phyloP scores from a whole-genome alignment of 2,113 vertebrate genomes.

The Phoenicopterus ruber region DNA sequence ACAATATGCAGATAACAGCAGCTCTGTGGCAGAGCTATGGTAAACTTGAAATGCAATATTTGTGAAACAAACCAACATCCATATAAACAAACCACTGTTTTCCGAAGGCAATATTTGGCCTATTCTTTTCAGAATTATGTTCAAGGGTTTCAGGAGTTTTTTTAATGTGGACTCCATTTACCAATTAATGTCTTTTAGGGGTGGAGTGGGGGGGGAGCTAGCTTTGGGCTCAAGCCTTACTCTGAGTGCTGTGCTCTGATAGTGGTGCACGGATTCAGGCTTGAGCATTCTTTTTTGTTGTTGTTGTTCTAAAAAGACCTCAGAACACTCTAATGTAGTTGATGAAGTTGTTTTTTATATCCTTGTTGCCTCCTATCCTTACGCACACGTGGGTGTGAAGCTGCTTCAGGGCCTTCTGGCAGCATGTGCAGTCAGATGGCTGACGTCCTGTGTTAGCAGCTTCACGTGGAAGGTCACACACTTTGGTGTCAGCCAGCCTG shows the following conservation, averaged over 20 bases:
- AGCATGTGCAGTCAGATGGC: not conserved
- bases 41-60: not conserved
- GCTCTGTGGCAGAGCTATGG: not conserved
- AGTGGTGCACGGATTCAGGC: not conserved
- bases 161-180: not conserved
- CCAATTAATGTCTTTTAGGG: not conserved
- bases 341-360: not conserved
- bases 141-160: not conserved
- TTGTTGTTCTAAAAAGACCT: not conserved
- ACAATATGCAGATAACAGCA: not conserved
- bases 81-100: not conserved
- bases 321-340: not conserved
- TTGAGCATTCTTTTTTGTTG: not conserved
- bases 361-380: not conserved
- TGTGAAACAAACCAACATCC: not conserved
- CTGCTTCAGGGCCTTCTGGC: not conserved
- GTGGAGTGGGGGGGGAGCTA: fast-evolving
- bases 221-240: not conserved
- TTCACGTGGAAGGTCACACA: not conserved
- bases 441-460: not conserved
- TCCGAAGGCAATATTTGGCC: not conserved
- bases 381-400: not conserved
- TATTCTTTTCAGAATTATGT: not conserved
- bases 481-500: not conserved
- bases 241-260: not conserved